Conservation (phyloP, 2,888 invertebrate species). For the Stenolophus ochropezus region DNA sequence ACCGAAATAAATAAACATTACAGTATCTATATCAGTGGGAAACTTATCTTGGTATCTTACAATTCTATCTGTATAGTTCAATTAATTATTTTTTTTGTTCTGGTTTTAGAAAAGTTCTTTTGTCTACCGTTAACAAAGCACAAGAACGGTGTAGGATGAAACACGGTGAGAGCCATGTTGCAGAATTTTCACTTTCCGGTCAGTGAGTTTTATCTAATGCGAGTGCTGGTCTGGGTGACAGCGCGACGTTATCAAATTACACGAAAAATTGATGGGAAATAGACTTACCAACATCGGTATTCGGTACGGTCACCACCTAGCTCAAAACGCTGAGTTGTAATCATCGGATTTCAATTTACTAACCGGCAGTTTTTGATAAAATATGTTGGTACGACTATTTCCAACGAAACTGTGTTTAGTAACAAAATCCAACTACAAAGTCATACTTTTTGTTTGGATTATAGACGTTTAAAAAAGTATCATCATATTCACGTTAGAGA, state of each 20-base stretch:
- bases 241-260: conserved; percentile 1
- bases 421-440: too few species aligned
- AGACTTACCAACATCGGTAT: conserved; percentile 88
- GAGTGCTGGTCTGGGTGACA: neutral
- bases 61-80: neutral
- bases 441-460: too few species aligned
- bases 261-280: neutral
- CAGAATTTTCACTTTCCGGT: conserved; percentile 13
- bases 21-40: neutral
- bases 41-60: neutral
- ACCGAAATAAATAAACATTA: too few species aligned
- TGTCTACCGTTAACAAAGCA: conserved; percentile 11
- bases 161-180: neutral
- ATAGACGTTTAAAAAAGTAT: too few species aligned
- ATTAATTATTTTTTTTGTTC: conserved; percentile 13
- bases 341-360: too few species aligned
- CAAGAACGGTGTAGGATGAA: neutral
- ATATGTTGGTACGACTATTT: too few species aligned
- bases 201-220: conserved; percentile 2
- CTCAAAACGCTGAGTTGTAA: too few species aligned
- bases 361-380: too few species aligned
- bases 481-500: too few species aligned
- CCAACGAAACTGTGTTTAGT: too few species aligned
- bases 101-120: neutral
- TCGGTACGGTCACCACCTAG: too few species aligned